Evolutionary conservation across 2,888 invertebrate species (phyloP).

Genomic region (Thecocarcelia acutangulata): DNA sequence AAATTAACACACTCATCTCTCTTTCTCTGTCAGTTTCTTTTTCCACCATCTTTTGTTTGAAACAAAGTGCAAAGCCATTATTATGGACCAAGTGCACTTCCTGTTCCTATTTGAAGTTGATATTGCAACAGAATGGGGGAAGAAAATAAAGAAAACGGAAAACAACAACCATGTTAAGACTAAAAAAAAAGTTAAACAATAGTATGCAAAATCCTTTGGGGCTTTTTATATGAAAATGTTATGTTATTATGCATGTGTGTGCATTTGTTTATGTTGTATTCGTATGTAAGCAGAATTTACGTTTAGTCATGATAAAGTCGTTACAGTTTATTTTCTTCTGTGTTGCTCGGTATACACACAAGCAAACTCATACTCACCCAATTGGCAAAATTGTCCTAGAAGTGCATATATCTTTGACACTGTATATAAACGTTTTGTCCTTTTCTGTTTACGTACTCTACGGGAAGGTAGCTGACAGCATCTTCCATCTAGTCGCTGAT

Average conservation of each 20-base stretch:
- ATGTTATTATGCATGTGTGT: background rate
- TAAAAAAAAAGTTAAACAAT: slow-evolving; percentile 25
- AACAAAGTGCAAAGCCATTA: slow-evolving; percentile 59
- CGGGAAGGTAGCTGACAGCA: too few species aligned
- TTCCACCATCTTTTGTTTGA: slow-evolving; percentile 31
- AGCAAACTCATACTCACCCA: background rate
- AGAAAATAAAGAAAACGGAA: slow-evolving; percentile 14
- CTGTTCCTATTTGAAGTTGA: slow-evolving; percentile 63
- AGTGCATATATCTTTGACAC: too few species aligned
- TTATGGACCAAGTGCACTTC: slow-evolving; percentile 65
- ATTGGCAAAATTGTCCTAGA: too few species aligned
- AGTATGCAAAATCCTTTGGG: slow-evolving; percentile 15
- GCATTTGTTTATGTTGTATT: background rate
- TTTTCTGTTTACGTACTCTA: too few species aligned
- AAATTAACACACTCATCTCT: slow-evolving; percentile 64
- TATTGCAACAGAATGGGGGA: slow-evolving; percentile 30
- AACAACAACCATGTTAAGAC: slow-evolving; percentile 19
- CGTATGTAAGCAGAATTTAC: slow-evolving; percentile 30
- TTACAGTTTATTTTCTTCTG: background rate
- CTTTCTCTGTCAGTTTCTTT: slow-evolving; percentile 6
- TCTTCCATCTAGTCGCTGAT: too few species aligned
- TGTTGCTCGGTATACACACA: background rate
- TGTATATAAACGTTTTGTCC: too few species aligned
- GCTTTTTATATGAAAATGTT: background rate
- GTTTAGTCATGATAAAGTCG: slow-evolving; percentile 48